Conservation (phyloP, 2,888 invertebrate species). For the Gibbula magus region DNA sequence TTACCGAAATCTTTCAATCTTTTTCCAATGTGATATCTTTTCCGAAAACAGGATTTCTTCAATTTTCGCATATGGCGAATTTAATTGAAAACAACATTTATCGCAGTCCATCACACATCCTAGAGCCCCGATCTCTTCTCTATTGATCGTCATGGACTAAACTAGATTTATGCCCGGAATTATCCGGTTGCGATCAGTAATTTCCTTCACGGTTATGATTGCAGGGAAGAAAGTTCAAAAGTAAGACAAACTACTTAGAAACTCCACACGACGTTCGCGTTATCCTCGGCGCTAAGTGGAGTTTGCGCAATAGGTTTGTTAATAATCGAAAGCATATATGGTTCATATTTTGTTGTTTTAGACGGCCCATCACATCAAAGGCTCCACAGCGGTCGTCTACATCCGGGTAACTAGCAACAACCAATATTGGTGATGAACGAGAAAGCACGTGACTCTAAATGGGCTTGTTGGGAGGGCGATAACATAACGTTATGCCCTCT, state of each 20-base stretch:
- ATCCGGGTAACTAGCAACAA: not conserved
- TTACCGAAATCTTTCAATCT: constrained; percentile 18
- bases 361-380: not conserved
- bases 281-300: not conserved
- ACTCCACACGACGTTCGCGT: not conserved
- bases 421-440: not conserved
- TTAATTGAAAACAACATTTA: constrained; percentile 19
- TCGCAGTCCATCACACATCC: not conserved
- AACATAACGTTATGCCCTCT: too few species aligned
- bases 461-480: not conserved
- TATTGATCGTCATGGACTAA: not conserved
- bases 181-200: not conserved
- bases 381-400: not conserved
- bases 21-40: constrained; percentile 1
- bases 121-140: not conserved
- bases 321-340: constrained; percentile 3
- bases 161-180: not conserved
- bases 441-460: not conserved
- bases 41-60: constrained; percentile 8
- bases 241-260: constrained; percentile 1
- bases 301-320: constrained; percentile 1
- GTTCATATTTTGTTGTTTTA: constrained; percentile 5
- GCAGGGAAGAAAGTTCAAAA: too few species aligned
- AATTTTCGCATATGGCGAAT: constrained; percentile 13
- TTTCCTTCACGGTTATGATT: not conserved